Conservation (phyloP, 2,797 vertebrate genomes). For the Mallotus villosus region DNA sequence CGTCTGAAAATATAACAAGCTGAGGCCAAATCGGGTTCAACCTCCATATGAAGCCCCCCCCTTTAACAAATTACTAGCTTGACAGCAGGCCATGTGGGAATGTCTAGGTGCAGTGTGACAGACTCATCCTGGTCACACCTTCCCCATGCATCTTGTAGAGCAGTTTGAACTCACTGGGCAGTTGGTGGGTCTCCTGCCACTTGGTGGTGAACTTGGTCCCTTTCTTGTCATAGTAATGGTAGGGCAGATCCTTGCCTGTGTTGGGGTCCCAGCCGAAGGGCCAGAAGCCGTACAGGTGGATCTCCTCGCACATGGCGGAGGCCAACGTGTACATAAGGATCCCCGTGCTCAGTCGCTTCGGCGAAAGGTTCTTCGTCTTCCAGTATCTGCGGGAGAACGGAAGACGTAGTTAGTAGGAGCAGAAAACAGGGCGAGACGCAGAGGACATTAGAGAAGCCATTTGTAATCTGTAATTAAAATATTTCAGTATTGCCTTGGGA, state of each 20-base stretch:
- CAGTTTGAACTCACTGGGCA: constrained; percentile 96
- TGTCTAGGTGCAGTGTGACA: constrained; percentile 90
- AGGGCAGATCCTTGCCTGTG: constrained; percentile 93
- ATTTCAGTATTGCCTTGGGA: background rate
- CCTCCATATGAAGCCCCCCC: constrained; percentile 26
- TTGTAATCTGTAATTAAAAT: background rate
- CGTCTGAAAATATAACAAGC: constrained; percentile 43
- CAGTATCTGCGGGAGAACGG: constrained; percentile 82
- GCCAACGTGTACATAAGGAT: constrained; percentile 98
- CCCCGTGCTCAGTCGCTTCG: constrained; percentile 96
- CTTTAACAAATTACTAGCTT: background rate
- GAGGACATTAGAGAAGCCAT: background rate
- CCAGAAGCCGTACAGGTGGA: constrained; percentile 98
- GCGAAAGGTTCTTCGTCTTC: constrained; percentile 95
- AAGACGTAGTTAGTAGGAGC: background rate
- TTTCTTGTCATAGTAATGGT: constrained; percentile 99
- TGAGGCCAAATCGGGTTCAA: constrained; percentile 35
- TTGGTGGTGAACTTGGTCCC: constrained; percentile 99
- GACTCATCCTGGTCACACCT: constrained; percentile 90
- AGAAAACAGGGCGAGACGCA: background rate
- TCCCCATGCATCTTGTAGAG: constrained; percentile 94
- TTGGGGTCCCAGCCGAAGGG: constrained; percentile 97
- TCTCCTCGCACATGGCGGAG: constrained; percentile 91
- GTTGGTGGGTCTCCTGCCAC: constrained; percentile 99
- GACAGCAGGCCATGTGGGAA: background rate